Evolutionary conservation across 2,113 vertebrate species (phyloP), one percentile per base, ranked within the genome.

Genomic region (Equus przewalskii): DNA sequence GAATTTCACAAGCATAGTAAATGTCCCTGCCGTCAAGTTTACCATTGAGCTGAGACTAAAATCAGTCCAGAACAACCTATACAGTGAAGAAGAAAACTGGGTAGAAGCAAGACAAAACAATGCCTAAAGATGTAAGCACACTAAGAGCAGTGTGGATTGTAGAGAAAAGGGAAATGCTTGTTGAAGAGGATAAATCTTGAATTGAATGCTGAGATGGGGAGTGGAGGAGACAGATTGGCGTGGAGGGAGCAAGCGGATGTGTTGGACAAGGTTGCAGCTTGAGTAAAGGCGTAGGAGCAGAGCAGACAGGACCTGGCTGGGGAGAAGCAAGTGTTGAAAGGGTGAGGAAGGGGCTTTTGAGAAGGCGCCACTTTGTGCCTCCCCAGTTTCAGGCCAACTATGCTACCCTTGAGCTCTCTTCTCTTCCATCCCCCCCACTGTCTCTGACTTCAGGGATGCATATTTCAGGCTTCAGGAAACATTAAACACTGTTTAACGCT

Each of bases 221-320:
- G 30, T 8, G 1, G 54, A 67, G 28, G 33, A 2, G 16, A 30
- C 0, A 13, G 54, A 28, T 12, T 8, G 33, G 7, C 18, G 30
- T 69, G 19, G 19, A 72, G 62, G 54, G 26, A 36, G 44, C 16
- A 6, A 41, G 51, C 7, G 1, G 21, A 8, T 28, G 15, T 33
- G 14, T 7, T 18, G 65, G 67, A 54, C 1, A 5, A 6, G 19
- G 7, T 51, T 41, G 36, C 56, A 75, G n/a, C 41, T 49, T 41
- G 41, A 64, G 18, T 19, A 81, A 58, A 22, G 58, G 24, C 18
- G 24, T 6, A 36, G 64, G 46, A 30, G 6, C 0, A 24, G 70
- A 95, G 41, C 36, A 33, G 87, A 51, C 7, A 44, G 73, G 13
- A 7, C 13, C 33, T 41, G 16, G 46, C 65, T 60, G 36, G 33